Evolutionary conservation across 2,797 vertebrate genomes (phyloP).

Genomic region (Chelmon rostratus): DNA sequence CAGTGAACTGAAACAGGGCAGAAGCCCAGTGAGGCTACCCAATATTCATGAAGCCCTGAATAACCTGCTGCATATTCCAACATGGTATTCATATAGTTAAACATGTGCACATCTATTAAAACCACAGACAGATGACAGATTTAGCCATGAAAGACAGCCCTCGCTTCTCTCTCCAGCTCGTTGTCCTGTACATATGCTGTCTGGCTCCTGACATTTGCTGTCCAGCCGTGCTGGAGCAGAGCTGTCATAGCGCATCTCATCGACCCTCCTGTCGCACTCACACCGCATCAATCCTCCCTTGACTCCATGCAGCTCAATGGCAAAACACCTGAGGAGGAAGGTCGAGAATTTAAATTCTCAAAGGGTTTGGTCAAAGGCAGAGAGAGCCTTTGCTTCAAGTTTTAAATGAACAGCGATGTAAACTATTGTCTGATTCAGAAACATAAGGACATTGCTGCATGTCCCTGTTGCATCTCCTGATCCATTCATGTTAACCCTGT

Average conservation of each 20-base stretch:
- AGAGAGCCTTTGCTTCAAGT: neutral
- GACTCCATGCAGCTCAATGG: slow-evolving; percentile 56
- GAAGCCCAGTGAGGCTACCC: neutral
- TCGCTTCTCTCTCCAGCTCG: slow-evolving; percentile 32
- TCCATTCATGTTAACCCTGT: neutral
- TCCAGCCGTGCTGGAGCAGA: slow-evolving; percentile 52
- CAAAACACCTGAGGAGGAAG: slow-evolving; percentile 50
- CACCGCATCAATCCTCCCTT: slow-evolving; percentile 53
- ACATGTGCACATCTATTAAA: slow-evolving; percentile 27
- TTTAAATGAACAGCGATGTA: slow-evolving; percentile 17
- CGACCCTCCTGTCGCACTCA: slow-evolving; percentile 60
- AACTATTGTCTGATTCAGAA: neutral
- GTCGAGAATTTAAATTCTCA: slow-evolving; percentile 30
- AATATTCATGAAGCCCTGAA: neutral
- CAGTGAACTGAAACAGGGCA: neutral
- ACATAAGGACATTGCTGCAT: neutral
- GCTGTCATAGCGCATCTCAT: slow-evolving; percentile 79
- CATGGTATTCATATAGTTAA: slow-evolving; percentile 3
- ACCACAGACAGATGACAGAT: slow-evolving; percentile 20
- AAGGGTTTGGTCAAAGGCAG: slow-evolving; percentile 32
- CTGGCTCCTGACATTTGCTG: slow-evolving; percentile 78
- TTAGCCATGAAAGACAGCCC: slow-evolving; percentile 14
- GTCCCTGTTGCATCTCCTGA: neutral
- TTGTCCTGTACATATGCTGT: slow-evolving; percentile 56
- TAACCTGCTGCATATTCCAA: neutral